Conservation (phyloP, 2,797 vertebrate genomes). For the Sebastes hubbsi region DNA sequence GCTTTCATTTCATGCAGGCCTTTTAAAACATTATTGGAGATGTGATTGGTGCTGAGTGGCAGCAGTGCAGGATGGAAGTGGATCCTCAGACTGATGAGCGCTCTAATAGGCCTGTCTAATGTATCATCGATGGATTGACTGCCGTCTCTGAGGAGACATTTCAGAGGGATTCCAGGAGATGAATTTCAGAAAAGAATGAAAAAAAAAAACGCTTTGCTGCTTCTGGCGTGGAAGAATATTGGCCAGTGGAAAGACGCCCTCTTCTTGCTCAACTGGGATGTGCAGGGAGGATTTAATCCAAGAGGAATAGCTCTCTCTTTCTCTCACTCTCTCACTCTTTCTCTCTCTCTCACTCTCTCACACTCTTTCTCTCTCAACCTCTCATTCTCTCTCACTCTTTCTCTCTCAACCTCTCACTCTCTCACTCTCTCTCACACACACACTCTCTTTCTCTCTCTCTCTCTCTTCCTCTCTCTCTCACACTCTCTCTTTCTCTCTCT, state of each 20-base stretch:
- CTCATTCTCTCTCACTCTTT: conserved; percentile 39
- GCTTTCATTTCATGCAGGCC: conserved; percentile 60
- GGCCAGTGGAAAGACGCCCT: conserved; percentile 83
- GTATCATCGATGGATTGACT: conserved; percentile 72
- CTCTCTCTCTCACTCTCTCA: conserved; percentile 30
- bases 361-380: conserved; percentile 15
- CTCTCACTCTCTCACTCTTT: conserved; percentile 55
- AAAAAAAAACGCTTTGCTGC: neutral
- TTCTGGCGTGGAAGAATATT: conserved; percentile 17
- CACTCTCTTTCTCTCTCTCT: too few relatives aligned
- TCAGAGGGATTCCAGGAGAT: conserved; percentile 72
- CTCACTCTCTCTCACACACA: neutral
- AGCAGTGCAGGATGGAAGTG: conserved; percentile 62
- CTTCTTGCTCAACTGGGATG: conserved; percentile 84
- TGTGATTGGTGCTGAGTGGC: conserved; percentile 64
- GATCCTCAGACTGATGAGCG: conserved; percentile 70
- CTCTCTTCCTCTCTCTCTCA: conserved; percentile 16
- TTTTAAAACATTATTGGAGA: conserved; percentile 60
- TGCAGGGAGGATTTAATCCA: conserved; percentile 80
- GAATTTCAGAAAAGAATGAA: conserved; percentile 34
- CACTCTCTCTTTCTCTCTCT: conserved; percentile 8
- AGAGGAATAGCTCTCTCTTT: conserved; percentile 62
- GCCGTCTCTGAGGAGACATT: conserved; percentile 65
- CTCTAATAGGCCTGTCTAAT: conserved; percentile 71
- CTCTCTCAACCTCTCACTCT: conserved; percentile 13